A percentile compares a stretch with the other conserved stretches of the same genome.
Evolutionary conservation across 2,888 invertebrate genomes (phyloP).

Genomic region (Nasonovia ribisnigri): DNA sequence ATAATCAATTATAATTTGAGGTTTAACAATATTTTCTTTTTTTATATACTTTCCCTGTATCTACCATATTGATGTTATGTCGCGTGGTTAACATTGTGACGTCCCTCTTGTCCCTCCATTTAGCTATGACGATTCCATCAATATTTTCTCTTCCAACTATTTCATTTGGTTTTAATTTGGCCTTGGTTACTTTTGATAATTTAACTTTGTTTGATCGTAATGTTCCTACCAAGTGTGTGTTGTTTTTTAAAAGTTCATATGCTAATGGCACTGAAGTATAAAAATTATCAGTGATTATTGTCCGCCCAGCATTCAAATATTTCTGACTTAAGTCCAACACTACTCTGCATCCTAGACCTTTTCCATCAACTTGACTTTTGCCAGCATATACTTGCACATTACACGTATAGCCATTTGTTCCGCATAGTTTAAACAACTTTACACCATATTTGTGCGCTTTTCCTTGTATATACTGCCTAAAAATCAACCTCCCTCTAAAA

Average conservation of each 20-base stretch:
- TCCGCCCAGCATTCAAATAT: background rate
- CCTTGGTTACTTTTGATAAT: background rate
- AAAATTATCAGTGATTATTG: slow-evolving; percentile 13
- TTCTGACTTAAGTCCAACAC: background rate
- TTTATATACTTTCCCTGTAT: background rate
- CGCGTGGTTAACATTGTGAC: too few species aligned
- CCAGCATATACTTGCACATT: background rate
- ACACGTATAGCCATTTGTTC: background rate
- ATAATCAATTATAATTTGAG: background rate
- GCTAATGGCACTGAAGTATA: background rate
- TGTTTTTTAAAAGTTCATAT: background rate
- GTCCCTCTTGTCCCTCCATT: too few species aligned
- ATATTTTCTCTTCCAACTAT: background rate
- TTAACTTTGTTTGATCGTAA: background rate
- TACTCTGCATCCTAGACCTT: background rate
- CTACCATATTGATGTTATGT: background rate
- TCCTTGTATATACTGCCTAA: background rate
- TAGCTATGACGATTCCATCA: too few species aligned
- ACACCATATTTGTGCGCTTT: background rate
- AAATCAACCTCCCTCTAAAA: background rate
- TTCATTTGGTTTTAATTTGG: background rate
- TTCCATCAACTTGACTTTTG: background rate
- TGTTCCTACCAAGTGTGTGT: background rate
- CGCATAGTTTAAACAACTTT: background rate
- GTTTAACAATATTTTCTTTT: background rate